Base-by-base conservation (phyloP, 2,113 vertebrate species). In the Saguinus midas region DNA sequence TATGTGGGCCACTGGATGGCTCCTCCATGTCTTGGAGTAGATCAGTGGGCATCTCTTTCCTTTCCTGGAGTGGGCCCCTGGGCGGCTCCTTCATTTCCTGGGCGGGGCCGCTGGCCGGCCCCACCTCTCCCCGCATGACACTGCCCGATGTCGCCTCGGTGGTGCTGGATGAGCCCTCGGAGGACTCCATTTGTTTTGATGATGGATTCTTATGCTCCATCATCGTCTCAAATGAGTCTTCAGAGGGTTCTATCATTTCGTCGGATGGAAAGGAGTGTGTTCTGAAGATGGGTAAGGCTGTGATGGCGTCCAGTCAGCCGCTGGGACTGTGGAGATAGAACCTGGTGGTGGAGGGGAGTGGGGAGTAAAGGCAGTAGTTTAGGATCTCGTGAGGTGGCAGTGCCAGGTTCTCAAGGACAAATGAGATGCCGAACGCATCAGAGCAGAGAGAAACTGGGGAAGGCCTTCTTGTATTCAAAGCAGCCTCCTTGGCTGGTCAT, bases 121-220 rank as follows among this genome's bases (percentile, higher is more conserved):
- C 95, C 0, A 6, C 82, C 12, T 0, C 87, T 40, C 16, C 83
- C 95, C 10, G 29, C 6, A 0, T n/a, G 27, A 10, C 68, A 2
- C 82, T 48, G 91, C 90, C 68, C 0, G 84, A 48, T 0, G 21
- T 21, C 90, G 81, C 90, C 90, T 13, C 73, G 43, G 82, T 27
- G 95, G 87, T 92, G 95, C 92, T 85, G 96, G 96, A 88, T 94
- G 97, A 98, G 97, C 97, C 97, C 97, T 97, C 97, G 9, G 97
- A 98, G 97, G 97, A 98, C 97, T 98, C 97, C 97, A 98, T 98
- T 98, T 98, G 97, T 98, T 98, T 98, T 98, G 97, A 98, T 98
- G 97, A 98, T 98, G 97, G 97, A 98, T 98, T 98, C 94, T 97
- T 98, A 97, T n/a, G 97, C 97, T 98, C 97, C 97, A 98, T 98